phyloP scores from a whole-genome alignment of 2,888 invertebrate genomes.

The Suillia variegata region DNA sequence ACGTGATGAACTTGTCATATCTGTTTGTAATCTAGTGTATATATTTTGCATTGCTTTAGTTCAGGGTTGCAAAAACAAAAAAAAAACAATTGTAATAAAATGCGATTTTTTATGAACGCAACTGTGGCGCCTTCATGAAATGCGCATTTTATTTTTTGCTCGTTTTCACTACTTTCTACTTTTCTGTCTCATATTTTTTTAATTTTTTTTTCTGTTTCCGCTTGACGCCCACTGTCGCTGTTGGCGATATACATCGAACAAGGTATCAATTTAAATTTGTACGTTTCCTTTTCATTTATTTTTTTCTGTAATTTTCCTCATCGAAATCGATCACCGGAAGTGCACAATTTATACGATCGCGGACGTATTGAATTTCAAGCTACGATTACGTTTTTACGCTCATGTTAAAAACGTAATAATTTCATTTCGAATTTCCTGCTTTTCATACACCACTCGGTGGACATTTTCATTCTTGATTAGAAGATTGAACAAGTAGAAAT shows the following conservation, averaged over 20 bases:
- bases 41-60: slow-evolving; percentile 13
- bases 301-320: too few relatives aligned
- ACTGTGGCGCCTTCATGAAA: slow-evolving; percentile 7
- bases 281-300: slow-evolving; percentile 1
- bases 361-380: too few relatives aligned
- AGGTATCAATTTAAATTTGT: slow-evolving; percentile 29
- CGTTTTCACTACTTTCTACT: background rate
- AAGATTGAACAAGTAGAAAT: too few relatives aligned
- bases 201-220: background rate
- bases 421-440: too few relatives aligned
- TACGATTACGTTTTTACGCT: slow-evolving; percentile 7
- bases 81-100: slow-evolving; percentile 15
- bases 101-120: slow-evolving; percentile 8
- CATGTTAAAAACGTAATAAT: slow-evolving; percentile 19
- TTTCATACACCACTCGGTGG: too few relatives aligned
- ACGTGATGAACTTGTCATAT: too few relatives aligned
- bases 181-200: background rate
- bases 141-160: background rate
- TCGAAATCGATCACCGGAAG: slow-evolving; percentile 22
- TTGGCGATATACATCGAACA: slow-evolving; percentile 10
- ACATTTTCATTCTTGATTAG: too few relatives aligned
- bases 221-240: background rate
- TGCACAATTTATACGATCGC: slow-evolving; percentile 22
- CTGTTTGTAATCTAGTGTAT: too few relatives aligned
- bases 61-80: background rate